These are phyloP conservation scores for Pachliopta kotzebuea DNA, from an alignment of 2,888 invertebrate genomes.

Conservation along the genomic window DNA sequence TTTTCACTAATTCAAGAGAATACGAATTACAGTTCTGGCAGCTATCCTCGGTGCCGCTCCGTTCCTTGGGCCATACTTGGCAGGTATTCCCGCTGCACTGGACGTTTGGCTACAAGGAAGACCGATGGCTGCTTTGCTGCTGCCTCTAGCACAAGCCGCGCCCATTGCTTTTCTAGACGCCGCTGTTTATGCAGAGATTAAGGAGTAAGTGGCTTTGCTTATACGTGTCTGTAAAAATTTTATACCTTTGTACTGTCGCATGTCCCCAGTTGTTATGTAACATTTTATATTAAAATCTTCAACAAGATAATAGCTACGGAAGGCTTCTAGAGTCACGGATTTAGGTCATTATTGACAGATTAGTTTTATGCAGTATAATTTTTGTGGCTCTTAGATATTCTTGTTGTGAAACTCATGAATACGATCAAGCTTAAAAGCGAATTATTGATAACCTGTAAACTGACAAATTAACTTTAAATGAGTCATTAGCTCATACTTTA, in stretches of 20 bases:
- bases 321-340: not conserved
- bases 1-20: not conserved
- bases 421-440: not conserved
- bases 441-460: conserved; percentile 4
- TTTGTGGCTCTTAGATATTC: not conserved
- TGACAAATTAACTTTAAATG: not conserved
- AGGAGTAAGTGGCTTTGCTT: conserved; percentile 86
- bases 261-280: too few relatives aligned
- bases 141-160: conserved; percentile 92
- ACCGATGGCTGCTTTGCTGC: conserved; percentile 88
- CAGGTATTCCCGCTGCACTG: conserved; percentile 94
- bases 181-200: conserved; percentile 97
- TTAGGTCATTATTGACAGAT: not conserved
- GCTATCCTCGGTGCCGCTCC: conserved; percentile 97
- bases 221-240: not conserved
- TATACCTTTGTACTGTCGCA: not conserved
- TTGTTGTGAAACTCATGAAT: not conserved
- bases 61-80: conserved; percentile 97
- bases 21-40: conserved; percentile 85
- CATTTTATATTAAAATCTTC: too few relatives aligned
- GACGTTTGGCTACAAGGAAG: conserved; percentile 97
- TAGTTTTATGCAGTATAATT: not conserved
- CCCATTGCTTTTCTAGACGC: conserved; percentile 96
- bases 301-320: not conserved
- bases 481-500: not conserved